phyloP scores from a whole-genome alignment of 1,140 invertebrate species.

The Babylonia areolata region DNA sequence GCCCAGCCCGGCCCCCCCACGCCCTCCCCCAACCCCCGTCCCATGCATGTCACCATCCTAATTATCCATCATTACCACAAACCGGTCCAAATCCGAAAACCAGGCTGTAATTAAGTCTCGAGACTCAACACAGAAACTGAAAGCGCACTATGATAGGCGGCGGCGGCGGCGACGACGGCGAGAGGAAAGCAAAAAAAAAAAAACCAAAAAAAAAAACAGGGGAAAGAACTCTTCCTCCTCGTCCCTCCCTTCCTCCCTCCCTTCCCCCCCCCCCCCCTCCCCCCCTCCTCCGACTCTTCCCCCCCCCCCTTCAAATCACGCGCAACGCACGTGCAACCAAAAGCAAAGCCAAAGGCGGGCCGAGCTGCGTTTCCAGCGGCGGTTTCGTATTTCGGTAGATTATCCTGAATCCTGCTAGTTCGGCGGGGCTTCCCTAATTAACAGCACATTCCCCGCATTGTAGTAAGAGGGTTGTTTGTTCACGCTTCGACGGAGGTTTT shows the following conservation, averaged over 20 bases:
- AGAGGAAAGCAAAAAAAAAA: no score
- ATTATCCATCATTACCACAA: constrained; percentile 12
- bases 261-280: no score
- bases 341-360: constrained; percentile 5
- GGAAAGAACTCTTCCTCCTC: neutral
- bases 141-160: neutral
- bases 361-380: neutral
- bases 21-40: neutral
- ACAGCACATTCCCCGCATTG: neutral
- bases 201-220: neutral
- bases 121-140: neutral
- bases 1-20: no score
- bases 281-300: no score
- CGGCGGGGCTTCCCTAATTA: neutral
- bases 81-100: neutral
- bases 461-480: neutral
- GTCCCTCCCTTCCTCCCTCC: no score
- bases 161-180: no score
- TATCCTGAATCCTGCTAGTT: neutral
- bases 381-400: neutral
- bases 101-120: neutral
- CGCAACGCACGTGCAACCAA: neutral
- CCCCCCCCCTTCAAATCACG: no score
- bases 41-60: neutral
- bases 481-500: neutral